Evolutionary conservation across 1,140 invertebrate genomes (phyloP), one percentile per base, ranked within the genome.

Genomic region (Bombus turneri): DNA sequence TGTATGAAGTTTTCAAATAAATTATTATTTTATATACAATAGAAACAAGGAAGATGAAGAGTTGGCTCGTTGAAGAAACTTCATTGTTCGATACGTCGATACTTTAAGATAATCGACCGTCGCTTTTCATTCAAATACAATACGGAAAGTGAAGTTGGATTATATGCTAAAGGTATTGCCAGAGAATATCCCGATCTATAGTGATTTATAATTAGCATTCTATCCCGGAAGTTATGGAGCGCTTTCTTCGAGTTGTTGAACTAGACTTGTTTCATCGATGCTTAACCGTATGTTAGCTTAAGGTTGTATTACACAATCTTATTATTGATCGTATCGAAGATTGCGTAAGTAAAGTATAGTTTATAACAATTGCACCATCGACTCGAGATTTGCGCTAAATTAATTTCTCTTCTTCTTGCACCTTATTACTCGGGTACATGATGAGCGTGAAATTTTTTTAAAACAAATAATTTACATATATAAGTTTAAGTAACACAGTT

Each of bases 111-210:
- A 53, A 79, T 78, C 22, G 31, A 62, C 31, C 66, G 25, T 59
- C 15, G 18, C 64, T 87, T 78, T 77, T 66, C 81, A 62, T 57
- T 80, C 25, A 28, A 10, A 41, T 15, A 75, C 39, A 83, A 76
- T 66, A 18, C 5, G 41, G 5, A n/a, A 15, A 53, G 59, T 28
- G 57, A 43, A 39, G 68, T 62, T 47, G 34, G 72, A 9, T 68
- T 41, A 6, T 47, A 8, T 1, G 25, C 2, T 41, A 1, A 5
- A 28, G 22, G 37, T 39, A 64, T 41, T 75, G 25, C 13, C 18
- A 13, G 13, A n/a, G 34, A n/a, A 53, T 28, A n/a, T 18, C 15
- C 5, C 13, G 13, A 39, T 18, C 1, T 28, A 34, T 6, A 2
- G 28, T 37, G 22, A 78, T 78, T 69, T 78, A n/a, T 69, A 69